Evolutionary conservation across 2,113 vertebrate species (phyloP).

Genomic region (Crocuta crocuta): DNA sequence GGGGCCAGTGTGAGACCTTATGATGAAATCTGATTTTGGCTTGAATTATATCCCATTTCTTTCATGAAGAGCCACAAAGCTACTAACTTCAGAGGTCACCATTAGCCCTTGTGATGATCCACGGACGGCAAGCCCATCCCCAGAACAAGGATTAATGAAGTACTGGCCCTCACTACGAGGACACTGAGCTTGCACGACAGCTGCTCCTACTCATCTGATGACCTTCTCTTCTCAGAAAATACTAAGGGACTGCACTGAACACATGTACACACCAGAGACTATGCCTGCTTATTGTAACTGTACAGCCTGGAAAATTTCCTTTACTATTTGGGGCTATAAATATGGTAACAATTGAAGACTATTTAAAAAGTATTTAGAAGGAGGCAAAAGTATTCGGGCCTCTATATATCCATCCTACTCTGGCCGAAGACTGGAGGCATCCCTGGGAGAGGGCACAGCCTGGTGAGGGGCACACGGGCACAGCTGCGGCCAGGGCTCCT

Average conservation of each 20-base stretch:
- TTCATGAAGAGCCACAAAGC: not conserved
- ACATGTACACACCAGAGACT: not conserved
- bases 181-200: fast-evolving
- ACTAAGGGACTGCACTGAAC: no score
- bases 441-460: not conserved
- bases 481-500: not conserved
- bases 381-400: not conserved
- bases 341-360: not conserved
- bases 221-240: not conserved
- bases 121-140: not conserved
- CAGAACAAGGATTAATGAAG: not conserved
- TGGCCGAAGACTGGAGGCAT: not conserved
- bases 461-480: not conserved
- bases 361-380: not conserved
- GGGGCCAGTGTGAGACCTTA: not conserved
- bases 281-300: not conserved
- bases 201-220: not conserved
- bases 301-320: not conserved
- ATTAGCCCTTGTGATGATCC: not conserved
- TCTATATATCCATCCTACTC: not conserved
- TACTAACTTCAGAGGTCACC: not conserved
- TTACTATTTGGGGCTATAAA: not conserved
- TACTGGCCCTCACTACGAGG: not conserved
- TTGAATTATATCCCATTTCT: not conserved
- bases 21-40: not conserved